phyloP scores from a whole-genome alignment of 2,888 invertebrate genomes.

The Acrobasis suavella region DNA sequence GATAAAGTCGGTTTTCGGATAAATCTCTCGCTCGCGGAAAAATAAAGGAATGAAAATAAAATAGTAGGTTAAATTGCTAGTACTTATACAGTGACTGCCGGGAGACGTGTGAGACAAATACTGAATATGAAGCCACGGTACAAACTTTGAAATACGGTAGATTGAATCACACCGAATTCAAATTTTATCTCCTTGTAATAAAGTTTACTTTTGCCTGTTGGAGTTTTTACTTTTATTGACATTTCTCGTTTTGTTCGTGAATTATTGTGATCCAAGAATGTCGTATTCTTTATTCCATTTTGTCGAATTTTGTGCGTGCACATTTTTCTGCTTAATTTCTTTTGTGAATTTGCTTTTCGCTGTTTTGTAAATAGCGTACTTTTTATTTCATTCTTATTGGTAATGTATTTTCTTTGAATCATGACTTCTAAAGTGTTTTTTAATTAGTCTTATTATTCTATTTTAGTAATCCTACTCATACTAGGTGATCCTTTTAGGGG shows the following conservation, averaged over 20 bases:
- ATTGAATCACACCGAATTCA: conserved; percentile 19
- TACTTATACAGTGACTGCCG: conserved; percentile 53
- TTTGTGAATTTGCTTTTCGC: conserved; percentile 34
- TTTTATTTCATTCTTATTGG: conserved; percentile 1
- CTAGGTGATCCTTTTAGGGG: too few species aligned
- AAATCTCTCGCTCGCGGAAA: conserved; percentile 35
- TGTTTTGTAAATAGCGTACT: conserved; percentile 23
- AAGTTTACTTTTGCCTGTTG: conserved; percentile 22
- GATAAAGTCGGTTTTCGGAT: conserved; percentile 52
- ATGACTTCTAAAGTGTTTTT: too few species aligned
- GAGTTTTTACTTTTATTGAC: conserved; percentile 33
- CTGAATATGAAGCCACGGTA: conserved; percentile 47
- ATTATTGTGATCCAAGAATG: conserved; percentile 48
- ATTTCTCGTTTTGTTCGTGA: conserved; percentile 35
- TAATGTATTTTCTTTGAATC: background rate
- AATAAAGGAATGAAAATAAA: conserved; percentile 46
- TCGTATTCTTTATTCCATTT: conserved; percentile 41
- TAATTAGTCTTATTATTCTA: too few species aligned
- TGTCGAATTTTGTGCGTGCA: conserved; percentile 39
- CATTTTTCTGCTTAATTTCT: conserved; percentile 38
- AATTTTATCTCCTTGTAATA: conserved; percentile 22
- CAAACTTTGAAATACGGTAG: conserved; percentile 38
- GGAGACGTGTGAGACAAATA: conserved; percentile 55
- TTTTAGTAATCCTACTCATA: too few species aligned
- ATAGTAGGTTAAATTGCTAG: conserved; percentile 56